A percentile compares a stretch with the other conserved stretches of the same genome.
Evolutionary conservation across 2,797 vertebrate species (phyloP).

Genomic region (Merluccius polli): DNA sequence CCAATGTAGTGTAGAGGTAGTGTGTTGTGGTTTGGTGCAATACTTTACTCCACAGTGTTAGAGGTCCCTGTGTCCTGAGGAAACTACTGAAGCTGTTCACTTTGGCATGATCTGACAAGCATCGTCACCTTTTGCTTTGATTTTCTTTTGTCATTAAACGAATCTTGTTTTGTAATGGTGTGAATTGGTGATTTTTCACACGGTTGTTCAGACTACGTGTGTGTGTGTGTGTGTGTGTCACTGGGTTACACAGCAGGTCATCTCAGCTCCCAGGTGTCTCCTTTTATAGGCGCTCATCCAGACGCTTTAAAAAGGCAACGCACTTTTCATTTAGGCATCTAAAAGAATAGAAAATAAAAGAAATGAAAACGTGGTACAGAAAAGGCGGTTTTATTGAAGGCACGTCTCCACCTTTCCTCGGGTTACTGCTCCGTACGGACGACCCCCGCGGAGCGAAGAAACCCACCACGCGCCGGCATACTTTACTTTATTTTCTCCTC

Average conservation of each 20-base stretch:
- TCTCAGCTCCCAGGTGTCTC: not conserved
- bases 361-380: no score
- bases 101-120: slow-evolving; percentile 14
- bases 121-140: not conserved
- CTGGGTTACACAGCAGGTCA: not conserved
- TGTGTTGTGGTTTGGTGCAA: not conserved
- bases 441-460: no score
- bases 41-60: slow-evolving; percentile 21
- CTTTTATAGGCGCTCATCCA: not conserved
- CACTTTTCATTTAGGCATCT: not conserved
- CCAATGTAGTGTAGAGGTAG: not conserved
- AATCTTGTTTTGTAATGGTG: slow-evolving; percentile 38
- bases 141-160: slow-evolving; percentile 51
- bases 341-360: no score
- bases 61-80: slow-evolving; percentile 36
- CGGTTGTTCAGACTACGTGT: not conserved
- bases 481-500: no score
- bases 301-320: not conserved
- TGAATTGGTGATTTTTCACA: not conserved
- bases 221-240: not conserved
- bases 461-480: no score
- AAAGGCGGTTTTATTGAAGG: no score
- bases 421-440: no score
- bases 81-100: slow-evolving; percentile 32
- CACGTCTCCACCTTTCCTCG: no score